Percentiles rank a stretch among this genome's conserved stretches.
Conservation (phyloP, 2,113 vertebrate genomes). For the Antigone vipio region DNA sequence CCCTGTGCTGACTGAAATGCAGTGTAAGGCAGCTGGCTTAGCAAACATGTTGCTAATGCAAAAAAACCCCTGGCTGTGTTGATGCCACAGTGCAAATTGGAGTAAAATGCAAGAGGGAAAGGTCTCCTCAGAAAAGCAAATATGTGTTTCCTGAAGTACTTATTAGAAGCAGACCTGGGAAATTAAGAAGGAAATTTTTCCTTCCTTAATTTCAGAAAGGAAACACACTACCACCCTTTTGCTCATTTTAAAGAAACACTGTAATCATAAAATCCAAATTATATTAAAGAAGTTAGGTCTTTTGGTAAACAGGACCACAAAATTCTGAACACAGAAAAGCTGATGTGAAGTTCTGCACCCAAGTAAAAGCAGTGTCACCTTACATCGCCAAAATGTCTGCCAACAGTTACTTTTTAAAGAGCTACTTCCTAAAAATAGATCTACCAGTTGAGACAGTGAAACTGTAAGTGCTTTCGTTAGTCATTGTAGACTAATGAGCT, state of each 20-base stretch:
- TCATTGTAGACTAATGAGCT: not conserved
- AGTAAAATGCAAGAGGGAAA: not conserved
- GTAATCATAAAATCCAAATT: not conserved
- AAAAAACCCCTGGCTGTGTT: not conserved
- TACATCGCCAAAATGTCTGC: not conserved
- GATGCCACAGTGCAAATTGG: not conserved
- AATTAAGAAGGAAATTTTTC: not conserved
- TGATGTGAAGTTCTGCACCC: not conserved
- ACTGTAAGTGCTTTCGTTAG: not conserved
- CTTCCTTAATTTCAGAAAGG: not conserved
- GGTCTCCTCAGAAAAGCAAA: not conserved
- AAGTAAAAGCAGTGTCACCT: not conserved
- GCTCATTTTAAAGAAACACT: not conserved
- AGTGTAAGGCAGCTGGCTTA: not conserved
- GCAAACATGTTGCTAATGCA: not conserved
- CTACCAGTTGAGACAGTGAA: not conserved
- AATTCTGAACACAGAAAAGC: not conserved
- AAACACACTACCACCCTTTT: not conserved
- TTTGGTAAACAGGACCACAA: not conserved
- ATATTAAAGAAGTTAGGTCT: not conserved
- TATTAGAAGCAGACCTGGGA: not conserved
- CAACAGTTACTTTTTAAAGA: not conserved
- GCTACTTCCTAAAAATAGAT: not conserved
- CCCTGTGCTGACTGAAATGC: not conserved
- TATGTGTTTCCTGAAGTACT: not conserved